These are phyloP conservation scores for Aspidoscelis tigris DNA, from an alignment of 2,113 vertebrate genomes.

Conservation along the genomic window DNA sequence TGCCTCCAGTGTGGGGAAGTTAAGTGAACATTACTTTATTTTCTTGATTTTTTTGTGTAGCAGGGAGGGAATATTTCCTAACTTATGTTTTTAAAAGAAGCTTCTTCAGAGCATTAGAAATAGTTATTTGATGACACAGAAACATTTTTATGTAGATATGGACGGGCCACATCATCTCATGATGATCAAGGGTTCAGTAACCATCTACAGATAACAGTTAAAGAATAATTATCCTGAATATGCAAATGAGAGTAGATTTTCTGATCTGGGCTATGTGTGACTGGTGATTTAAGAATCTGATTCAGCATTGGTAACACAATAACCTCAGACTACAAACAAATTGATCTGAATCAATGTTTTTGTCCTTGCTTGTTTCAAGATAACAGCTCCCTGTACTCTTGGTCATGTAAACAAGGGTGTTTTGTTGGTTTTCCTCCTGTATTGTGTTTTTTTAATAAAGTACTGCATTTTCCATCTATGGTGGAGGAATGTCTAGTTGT, in stretches of 20 bases:
- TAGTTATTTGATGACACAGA: neutral
- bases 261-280: neutral
- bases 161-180: too few relatives aligned
- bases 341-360: neutral
- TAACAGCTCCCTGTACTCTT: neutral
- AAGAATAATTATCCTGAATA: neutral
- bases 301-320: neutral
- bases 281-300: neutral
- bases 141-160: neutral
- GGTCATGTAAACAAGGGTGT: neutral
- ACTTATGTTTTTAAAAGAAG: neutral
- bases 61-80: neutral
- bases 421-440: neutral
- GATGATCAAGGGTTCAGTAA: neutral
- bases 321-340: neutral
- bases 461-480: constrained; percentile 8
- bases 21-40: neutral
- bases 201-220: neutral
- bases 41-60: neutral
- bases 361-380: neutral
- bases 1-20: too few relatives aligned
- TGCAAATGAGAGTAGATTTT: neutral
- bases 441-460: neutral
- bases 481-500: neutral
- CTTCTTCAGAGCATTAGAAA: neutral